These are phyloP conservation scores for Spheniscus mendiculus DNA, from an alignment of 2,113 vertebrate genomes.

Conservation along the genomic window DNA sequence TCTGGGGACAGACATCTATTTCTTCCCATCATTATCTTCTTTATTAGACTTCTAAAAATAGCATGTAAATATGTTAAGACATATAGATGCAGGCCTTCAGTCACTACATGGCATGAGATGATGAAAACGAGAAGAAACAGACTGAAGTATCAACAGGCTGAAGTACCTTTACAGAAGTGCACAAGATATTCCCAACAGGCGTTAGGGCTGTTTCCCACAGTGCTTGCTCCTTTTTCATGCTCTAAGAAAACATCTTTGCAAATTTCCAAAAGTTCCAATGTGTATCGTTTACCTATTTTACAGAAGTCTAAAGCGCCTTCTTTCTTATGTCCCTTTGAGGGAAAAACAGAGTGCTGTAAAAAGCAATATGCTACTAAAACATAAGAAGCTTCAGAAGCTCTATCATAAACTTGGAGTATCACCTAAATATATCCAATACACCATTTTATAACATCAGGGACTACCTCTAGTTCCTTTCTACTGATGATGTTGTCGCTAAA, in stretches of 20 bases:
- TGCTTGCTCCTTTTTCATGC: background rate
- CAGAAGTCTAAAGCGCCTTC: background rate
- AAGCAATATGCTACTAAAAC: background rate
- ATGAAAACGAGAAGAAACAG: background rate
- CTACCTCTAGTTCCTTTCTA: background rate
- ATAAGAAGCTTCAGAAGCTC: background rate
- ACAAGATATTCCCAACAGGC: background rate
- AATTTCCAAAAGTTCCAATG: background rate
- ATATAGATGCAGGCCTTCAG: background rate
- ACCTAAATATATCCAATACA: background rate
- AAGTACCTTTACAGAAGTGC: background rate
- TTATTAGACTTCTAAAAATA: background rate
- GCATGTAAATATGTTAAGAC: background rate
- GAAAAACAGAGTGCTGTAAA: background rate
- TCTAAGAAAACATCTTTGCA: background rate
- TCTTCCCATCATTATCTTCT: background rate
- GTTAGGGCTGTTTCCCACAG: background rate
- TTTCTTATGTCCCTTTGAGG: background rate
- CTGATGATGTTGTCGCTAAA: background rate
- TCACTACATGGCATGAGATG: fast-evolving
- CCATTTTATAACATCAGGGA: background rate
- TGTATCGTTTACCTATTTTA: no score
- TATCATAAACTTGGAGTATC: background rate
- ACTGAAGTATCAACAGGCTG: background rate
- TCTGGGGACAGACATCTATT: background rate